phyloP scores from a whole-genome alignment of 2,113 vertebrate species.

The Nettapus auritus region DNA sequence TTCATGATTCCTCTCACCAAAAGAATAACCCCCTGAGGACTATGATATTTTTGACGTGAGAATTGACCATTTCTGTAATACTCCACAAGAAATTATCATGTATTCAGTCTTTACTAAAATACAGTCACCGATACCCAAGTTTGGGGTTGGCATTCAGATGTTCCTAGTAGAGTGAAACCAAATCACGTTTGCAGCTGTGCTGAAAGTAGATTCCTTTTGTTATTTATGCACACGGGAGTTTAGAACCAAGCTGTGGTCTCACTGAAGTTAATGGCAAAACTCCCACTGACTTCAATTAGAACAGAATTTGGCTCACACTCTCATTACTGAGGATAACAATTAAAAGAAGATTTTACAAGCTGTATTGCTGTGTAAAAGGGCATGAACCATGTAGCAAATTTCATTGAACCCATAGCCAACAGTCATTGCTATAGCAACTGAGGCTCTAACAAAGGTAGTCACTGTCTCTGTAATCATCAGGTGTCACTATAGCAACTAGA shows the following conservation, averaged over 20 bases:
- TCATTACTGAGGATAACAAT: conserved; percentile 34
- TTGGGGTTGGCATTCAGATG: background rate
- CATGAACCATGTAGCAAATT: conserved; percentile 58
- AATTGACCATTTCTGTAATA: background rate
- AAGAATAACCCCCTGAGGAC: background rate
- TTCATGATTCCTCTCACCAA: background rate
- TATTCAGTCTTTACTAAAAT: background rate
- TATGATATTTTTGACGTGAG: background rate
- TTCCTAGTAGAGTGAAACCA: background rate
- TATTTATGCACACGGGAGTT: background rate
- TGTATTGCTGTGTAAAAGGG: conserved; percentile 47
- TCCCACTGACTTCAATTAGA: conserved; percentile 60
- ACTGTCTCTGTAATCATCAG: conserved; percentile 72
- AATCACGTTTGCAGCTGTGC: background rate
- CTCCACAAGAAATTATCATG: background rate
- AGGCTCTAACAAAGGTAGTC: conserved; percentile 75
- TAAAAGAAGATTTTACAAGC: conserved; percentile 53
- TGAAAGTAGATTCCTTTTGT: conserved; percentile 20
- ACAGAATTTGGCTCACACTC: conserved; percentile 30
- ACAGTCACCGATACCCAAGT: background rate
- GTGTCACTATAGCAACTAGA: conserved; percentile 82
- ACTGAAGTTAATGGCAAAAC: conserved; percentile 41
- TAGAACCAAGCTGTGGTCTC: background rate
- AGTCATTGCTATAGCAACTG: conserved; percentile 80
- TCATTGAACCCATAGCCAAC: conserved; percentile 69